Evolutionary conservation across 2,113 vertebrate genomes (phyloP), one percentile per base, ranked within the genome.

Genomic region (Camelus dromedarius): DNA sequence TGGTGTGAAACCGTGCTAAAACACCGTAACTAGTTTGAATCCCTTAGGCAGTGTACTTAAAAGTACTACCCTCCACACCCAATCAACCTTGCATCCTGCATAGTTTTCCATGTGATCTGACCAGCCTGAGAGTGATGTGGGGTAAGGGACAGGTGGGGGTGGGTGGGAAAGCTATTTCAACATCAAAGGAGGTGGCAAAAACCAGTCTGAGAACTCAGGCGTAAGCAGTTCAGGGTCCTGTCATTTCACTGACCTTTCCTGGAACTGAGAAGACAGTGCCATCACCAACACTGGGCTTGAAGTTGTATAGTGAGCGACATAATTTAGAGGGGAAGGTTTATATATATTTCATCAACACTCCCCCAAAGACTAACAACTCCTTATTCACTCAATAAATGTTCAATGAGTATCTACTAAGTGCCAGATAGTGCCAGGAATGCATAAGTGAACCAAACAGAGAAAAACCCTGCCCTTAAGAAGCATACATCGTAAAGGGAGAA

Each of bases 1-100:
- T 50, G n/a, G n/a, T 38, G 6, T 48, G 96, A 85, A 95, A 62
- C 62, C 24, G 4, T 83, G 35, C 46, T 79, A 75, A 96, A 88
- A 62, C 46, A 79, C 7, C 30, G 1, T 50, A 75, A 66, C 50
- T 87, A 16, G 6, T 60, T 26, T 79, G 15, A 95, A 19, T 54
- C 19, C 6, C 22, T 67, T 18, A 19, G 14, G 60, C 0, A 13
- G 30, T 66, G 3, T 67, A 69, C 72, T 82, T 62, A 46, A 66
- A 67, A 0, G 0, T 46, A 73, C 62, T 15, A 89, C 15, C 28
- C n/a, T 91, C 26, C 7, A 46, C 9, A 60, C 14, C 82, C 48
- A 14, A 22, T 22, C 14, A 38, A 30, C 24, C 35, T 46, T 75
- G 12, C 26, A 95, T 76, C 30, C 3, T 56, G 54, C 5, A 8